Percentiles rank a stretch among this genome's conserved stretches.
phyloP scores from a whole-genome alignment of 2,113 vertebrate species.

The Athene cunicularia region DNA sequence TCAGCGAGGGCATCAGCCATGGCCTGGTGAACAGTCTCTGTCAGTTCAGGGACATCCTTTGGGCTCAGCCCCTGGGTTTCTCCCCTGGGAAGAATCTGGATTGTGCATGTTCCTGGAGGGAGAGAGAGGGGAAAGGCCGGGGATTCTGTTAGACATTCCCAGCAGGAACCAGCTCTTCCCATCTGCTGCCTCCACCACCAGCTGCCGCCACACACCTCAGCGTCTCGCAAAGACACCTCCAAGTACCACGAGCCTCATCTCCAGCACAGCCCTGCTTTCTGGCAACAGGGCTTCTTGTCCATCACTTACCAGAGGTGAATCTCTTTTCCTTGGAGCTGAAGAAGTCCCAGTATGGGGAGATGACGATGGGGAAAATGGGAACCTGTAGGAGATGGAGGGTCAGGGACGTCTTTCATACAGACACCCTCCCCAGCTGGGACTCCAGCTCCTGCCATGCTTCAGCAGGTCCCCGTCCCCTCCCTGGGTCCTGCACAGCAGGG shows the following conservation, averaged over 20 bases:
- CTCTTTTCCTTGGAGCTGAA: slow-evolving; percentile 78
- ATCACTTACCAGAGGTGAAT: slow-evolving; percentile 72
- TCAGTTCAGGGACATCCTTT: not conserved
- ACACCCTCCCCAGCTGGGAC: not conserved
- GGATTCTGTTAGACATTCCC: not conserved
- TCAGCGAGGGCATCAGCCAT: not conserved
- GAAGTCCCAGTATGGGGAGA: slow-evolving; percentile 78
- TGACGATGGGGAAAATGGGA: slow-evolving; percentile 79
- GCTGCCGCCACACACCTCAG: not conserved
- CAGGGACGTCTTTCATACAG: not conserved
- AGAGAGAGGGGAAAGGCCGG: not conserved
- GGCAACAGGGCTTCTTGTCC: not conserved
- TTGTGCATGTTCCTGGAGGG: slow-evolving; percentile 26
- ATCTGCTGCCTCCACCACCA: not conserved
- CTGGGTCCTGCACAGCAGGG: not conserved
- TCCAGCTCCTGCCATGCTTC: not conserved
- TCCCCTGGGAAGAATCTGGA: slow-evolving; percentile 19
- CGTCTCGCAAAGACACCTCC: not conserved
- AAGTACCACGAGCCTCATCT: not conserved
- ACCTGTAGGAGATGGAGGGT: slow-evolving; percentile 54
- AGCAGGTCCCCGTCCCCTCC: not conserved
- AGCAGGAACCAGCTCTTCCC: not conserved
- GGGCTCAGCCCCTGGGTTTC: slow-evolving; percentile 25
- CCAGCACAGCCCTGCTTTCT: not conserved
- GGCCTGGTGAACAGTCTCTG: not conserved